Base-by-base conservation (phyloP, 2,888 invertebrate genomes). In the Andrena flavipes region DNA sequence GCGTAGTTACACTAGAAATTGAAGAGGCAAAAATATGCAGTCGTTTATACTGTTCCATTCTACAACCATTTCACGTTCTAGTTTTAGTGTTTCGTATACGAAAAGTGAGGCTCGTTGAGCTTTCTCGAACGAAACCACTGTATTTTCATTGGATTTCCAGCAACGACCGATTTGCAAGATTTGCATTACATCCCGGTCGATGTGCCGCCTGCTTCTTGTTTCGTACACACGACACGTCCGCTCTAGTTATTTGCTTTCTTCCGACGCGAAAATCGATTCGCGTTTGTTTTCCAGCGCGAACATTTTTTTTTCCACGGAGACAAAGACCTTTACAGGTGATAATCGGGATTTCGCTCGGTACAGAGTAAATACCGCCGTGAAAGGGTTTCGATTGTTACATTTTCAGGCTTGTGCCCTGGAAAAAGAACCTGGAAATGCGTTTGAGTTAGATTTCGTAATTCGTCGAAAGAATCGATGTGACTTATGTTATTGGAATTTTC, bases 241-340 rank as follows among this genome's bases (percentile, higher is more conserved):
- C 56, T 65, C 29, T 10, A 60, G 65, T 71, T 79, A 60, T 75
- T 80, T 71, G 60, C 42, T 33, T 10, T 62, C 48, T 78, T 78
- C 54, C 62, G 30, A 16, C 4, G 42, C 23, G 60, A 62, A 29
- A 79, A 71, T 80, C 71, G 65, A 67, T 67, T 35, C 33, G 6
- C 26, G 42, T 48, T 71, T 49, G 51, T 80, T 78, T 67, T 62
- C 51, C 10, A 33, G 20, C 1, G 42, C 33, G 29, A 2, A 29
- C 23, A 3, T 29, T 30, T 51, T 62, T 51, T 62, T 13, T 26
- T 10, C 8, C 54, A 5, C 29, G 42, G 26, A 30, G 26, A 33
- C n/a, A 5, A 48, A 10, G 16, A 10, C 42, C 23, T 51, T 54
- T 20, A 23, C 23, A 65, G 65, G 33, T 35, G 48, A 63, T 59